Base-by-base conservation (phyloP, 1,140 invertebrate genomes). In the Chironomus tepperi region DNA sequence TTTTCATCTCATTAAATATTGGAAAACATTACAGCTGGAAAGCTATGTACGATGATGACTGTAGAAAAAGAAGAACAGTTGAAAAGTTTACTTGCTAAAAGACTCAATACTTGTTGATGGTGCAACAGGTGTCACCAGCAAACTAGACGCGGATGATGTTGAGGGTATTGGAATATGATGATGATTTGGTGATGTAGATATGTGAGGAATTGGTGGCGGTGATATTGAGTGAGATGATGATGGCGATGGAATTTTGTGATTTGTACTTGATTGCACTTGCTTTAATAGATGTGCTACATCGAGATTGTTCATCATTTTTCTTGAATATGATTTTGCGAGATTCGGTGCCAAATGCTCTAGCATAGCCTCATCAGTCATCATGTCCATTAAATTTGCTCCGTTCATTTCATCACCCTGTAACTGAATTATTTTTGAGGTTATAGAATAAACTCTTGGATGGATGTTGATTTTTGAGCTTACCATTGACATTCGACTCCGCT, bases 231-330 rank as follows among this genome's bases (percentile, higher is more conserved):
- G 65, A 6, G 9, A 10, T 18, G 65, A 70, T 19, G 65, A 19
- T 19, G 65, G 65, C 12, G 65, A 70, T 70, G 65, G 18, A 15
- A 18, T 57, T 57, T 57, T 57, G n/a, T 57, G n/a, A 18, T 67
- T 67, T 67, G 65, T 70, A 19, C n/a, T 18, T 19, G 65, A 70
- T 70, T 70, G 65, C 3, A 70, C 65, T 21, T 70, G 65, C 5
- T 70, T 70, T 18, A 70, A 18, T 19, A 70, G 16, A 70, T 70
- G n/a, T 15, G 65, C 65, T 7, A 70, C 65, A 70, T 70, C 65
- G 65, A 70, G 65, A 70, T 70, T 70, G 19, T 70, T 70, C n/a
- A 70, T 70, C 6, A 70, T 70, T 70, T 70, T 70, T 18, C 65
- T 15, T 18, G 16, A 16, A 70, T 18, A 70, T 19, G 65, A 70